Percentiles rank a stretch among this genome's conserved stretches.
Conservation (phyloP, 2,888 invertebrate genomes). For the Drosophila seclusa region DNA sequence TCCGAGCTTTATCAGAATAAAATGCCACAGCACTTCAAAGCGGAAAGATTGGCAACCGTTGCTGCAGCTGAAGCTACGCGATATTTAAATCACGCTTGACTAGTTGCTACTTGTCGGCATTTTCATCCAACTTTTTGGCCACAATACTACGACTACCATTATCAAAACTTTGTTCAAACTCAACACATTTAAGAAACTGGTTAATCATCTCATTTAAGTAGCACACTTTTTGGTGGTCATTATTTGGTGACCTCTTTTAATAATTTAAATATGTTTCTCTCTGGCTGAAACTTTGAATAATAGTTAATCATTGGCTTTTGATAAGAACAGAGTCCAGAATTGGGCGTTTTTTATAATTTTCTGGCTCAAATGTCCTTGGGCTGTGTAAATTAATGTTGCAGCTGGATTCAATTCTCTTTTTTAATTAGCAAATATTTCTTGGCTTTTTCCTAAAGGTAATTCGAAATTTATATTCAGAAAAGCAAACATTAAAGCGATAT, state of each 20-base stretch:
- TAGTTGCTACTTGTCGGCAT: slow-evolving; percentile 53
- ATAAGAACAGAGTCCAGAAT: neutral
- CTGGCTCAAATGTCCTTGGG: neutral
- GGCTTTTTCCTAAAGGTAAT: neutral
- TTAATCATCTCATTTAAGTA: neutral
- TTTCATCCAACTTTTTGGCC: slow-evolving; percentile 16
- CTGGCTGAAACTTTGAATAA: neutral
- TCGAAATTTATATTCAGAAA: neutral
- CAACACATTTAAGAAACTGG: neutral
- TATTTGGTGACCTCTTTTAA: too few relatives aligned
- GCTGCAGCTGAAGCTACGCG: slow-evolving; percentile 34
- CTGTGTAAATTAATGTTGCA: neutral
- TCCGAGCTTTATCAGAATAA: slow-evolving; percentile 46
- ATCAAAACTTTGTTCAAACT: slow-evolving; percentile 23
- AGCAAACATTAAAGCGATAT: neutral
- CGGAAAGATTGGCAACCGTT: slow-evolving; percentile 31
- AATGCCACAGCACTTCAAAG: slow-evolving; percentile 62
- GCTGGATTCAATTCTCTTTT: neutral
- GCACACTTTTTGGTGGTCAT: neutral
- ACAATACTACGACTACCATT: slow-evolving; percentile 50
- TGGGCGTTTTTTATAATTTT: neutral
- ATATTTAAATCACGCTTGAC: slow-evolving; percentile 59
- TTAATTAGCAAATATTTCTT: neutral
- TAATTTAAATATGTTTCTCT: neutral
- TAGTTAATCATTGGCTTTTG: neutral